These are phyloP conservation scores for Ciconia maguari DNA, from an alignment of 2,113 vertebrate genomes.

Conservation along the genomic window DNA sequence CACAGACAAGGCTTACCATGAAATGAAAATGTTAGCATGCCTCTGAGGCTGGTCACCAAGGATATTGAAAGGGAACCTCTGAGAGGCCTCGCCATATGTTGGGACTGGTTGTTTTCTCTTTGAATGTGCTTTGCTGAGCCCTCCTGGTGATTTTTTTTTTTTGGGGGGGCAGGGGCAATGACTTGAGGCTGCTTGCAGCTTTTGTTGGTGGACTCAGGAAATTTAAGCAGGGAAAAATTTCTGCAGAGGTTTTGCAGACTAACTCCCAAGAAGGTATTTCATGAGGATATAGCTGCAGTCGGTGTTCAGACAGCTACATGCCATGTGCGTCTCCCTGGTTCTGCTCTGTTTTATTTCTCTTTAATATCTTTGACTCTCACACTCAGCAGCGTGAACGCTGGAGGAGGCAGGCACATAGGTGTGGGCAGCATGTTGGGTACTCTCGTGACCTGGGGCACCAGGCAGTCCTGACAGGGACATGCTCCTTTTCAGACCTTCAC, in stretches of 20 bases:
- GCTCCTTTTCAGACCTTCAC: background rate
- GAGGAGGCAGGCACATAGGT: background rate
- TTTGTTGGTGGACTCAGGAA: background rate
- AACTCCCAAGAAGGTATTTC: background rate
- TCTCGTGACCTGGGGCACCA: accelerated
- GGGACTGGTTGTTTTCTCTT: background rate
- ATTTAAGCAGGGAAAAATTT: background rate
- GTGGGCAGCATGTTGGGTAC: background rate
- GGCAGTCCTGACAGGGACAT: background rate
- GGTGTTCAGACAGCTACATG: background rate
- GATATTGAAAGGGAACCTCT: background rate
- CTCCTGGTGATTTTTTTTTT: background rate
- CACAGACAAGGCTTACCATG: background rate
- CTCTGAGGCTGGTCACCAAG: background rate
- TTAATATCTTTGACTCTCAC: background rate
- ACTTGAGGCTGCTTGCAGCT: background rate
- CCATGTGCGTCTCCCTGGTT: background rate
- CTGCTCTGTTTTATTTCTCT: background rate
- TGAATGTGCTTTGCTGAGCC: background rate
- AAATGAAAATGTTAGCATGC: background rate
- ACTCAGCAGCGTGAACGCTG: background rate
- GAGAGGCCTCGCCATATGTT: background rate
- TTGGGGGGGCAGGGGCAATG: too few species aligned
- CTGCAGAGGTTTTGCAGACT: background rate
- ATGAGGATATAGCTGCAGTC: background rate